phyloP scores from a whole-genome alignment of 2,888 invertebrate species.

The Bugulina stolonifera region DNA sequence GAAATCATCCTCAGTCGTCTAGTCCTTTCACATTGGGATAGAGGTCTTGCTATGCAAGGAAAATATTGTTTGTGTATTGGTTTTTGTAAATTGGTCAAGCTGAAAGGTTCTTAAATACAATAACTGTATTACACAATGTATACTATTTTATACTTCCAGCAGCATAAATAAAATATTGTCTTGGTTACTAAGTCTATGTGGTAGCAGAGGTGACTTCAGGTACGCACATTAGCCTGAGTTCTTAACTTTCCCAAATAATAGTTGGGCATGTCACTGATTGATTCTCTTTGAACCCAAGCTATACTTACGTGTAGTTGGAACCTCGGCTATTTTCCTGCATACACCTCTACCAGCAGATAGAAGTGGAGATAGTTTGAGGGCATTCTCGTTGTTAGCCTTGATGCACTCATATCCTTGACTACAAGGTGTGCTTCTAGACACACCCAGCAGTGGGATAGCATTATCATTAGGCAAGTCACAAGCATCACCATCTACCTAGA shows the following conservation, averaged over 20 bases:
- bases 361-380: neutral
- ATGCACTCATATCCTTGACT: constrained; percentile 35
- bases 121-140: no score
- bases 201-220: no score
- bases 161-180: no score
- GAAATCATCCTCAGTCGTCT: constrained; percentile 33
- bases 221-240: no score
- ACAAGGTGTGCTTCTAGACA: constrained; percentile 33
- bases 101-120: no score
- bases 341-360: neutral
- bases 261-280: no score
- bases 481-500: constrained; percentile 28
- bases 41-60: neutral
- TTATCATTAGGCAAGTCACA: constrained; percentile 8
- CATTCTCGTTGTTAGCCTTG: neutral
- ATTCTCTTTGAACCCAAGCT: no score
- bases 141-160: no score
- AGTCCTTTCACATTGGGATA: constrained; percentile 33
- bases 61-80: no score
- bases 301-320: neutral
- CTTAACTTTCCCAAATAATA: no score
- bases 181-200: no score
- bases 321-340: neutral
- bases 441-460: constrained; percentile 32
- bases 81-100: no score